phyloP scores from a whole-genome alignment of 2,113 vertebrate species.

The Corythoichthys intestinalis region DNA sequence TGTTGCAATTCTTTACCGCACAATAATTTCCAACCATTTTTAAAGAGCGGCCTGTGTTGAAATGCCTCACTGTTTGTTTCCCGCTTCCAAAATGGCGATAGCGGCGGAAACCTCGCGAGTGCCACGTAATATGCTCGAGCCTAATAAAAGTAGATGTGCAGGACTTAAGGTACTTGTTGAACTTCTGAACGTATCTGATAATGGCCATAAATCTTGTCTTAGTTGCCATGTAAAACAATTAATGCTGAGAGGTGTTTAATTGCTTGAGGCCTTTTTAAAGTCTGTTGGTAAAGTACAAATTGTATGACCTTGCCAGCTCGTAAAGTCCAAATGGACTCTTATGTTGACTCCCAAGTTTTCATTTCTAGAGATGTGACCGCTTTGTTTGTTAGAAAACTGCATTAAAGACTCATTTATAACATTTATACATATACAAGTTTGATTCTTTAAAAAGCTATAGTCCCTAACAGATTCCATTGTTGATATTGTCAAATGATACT shows the following conservation, averaged over 20 bases:
- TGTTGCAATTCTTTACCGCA: no score
- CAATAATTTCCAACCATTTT: no score
- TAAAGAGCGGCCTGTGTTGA: no score
- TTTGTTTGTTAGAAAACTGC: slow-evolving; percentile 27
- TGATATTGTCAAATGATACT: no score
- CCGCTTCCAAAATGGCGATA: no score
- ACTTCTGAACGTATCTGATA: slow-evolving; percentile 37
- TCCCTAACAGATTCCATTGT: slow-evolving; percentile 3
- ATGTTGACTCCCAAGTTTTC: slow-evolving; percentile 40
- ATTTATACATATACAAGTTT: slow-evolving; percentile 19
- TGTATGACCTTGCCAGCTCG: slow-evolving; percentile 43
- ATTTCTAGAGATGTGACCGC: slow-evolving; percentile 33
- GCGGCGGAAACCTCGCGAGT: no score
- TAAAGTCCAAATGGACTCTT: slow-evolving; percentile 48
- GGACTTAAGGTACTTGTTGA: slow-evolving; percentile 44
- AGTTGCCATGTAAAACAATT: slow-evolving; percentile 15
- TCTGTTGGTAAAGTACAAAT: slow-evolving; percentile 31
- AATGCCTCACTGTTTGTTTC: no score
- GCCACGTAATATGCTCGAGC: no score
- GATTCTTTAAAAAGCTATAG: slow-evolving; percentile 23
- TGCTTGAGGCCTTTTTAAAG: slow-evolving; percentile 48
- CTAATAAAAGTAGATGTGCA: slow-evolving; percentile 17
- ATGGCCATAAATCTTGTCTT: slow-evolving; percentile 21
- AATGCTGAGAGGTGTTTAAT: slow-evolving; percentile 40
- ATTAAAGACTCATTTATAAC: slow-evolving; percentile 34